Evolutionary conservation across 2,888 invertebrate species (phyloP), one percentile per base, ranked within the genome.

Genomic region (Drosophila peninsularis): DNA sequence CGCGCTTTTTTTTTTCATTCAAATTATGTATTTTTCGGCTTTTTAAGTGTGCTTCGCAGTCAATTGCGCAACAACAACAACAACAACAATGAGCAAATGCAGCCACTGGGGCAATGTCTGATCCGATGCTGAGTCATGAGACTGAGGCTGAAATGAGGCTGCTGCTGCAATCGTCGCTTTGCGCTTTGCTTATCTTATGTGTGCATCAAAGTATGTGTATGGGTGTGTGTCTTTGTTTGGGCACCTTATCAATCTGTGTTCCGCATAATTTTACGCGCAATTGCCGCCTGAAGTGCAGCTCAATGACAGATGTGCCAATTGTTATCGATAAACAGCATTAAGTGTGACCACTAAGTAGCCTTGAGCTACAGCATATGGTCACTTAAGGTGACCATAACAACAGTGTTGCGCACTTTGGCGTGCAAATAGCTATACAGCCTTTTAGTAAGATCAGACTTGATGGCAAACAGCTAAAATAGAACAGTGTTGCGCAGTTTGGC

Each of bases 241-340:
- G 36, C 11, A 30, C n/a, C 39, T 58, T 63, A 72, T 77, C 72
- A 53, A 37, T 39, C 6, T 37, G 19, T 52, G 55, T 58, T 62
- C 62, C 47, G 42, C 42, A 57, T 61, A 55, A 71, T 70, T 79
- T 64, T 56, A 73, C 58, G 70, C 50, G 27, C 39, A 57, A 41
- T 64, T 62, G 57, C 60, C 19, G 41, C 41, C 68, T 80, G 78
- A 84, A 78, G 73, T 77, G 67, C 82, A 75, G 66, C 71, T 78
- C 83, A 84, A 88, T 89, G 88, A 82, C 88, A 80, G 52, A n/a
- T 24, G 34, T 21, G 50, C 27, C 60, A 41, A 56, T 42, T 44
- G 45, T 66, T 63, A 75, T 75, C 70, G 75, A 64, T 70, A 55
- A 42, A 37, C 9, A n/a, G 13, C 6, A 21, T 42, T 21, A 27